Conservation (phyloP, 2,888 invertebrate species). For the Cyaniris semiargus region DNA sequence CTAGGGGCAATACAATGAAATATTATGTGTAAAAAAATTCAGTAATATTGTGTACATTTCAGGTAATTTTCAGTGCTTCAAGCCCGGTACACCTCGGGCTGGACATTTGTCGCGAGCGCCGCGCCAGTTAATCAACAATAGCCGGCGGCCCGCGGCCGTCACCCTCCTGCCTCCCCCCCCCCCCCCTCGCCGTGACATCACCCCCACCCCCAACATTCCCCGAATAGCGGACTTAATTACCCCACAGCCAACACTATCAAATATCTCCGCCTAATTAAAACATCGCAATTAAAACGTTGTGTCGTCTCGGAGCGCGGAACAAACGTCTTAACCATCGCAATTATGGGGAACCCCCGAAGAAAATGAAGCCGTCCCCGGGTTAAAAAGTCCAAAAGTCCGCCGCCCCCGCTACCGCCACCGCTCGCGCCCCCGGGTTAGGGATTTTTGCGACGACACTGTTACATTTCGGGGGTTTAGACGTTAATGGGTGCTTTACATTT, state of each 20-base stretch:
- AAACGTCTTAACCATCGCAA: neutral
- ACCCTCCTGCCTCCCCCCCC: neutral
- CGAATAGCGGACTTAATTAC: conserved; percentile 27
- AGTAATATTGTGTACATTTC: neutral
- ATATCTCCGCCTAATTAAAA: conserved; percentile 21
- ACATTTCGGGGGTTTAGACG: conserved; percentile 24
- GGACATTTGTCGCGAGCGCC: conserved; percentile 37
- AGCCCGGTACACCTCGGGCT: conserved; percentile 39
- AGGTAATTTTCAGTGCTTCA: neutral
- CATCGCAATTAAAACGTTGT: conserved; percentile 3
- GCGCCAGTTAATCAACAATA: conserved; percentile 66
- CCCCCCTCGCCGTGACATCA: conserved; percentile 3
- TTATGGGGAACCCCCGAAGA: conserved; percentile 48
- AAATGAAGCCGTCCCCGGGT: conserved; percentile 77
- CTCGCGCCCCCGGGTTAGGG: conserved; percentile 51
- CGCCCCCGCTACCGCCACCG: neutral
- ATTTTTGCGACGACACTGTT: conserved; percentile 55
- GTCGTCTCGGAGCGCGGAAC: neutral
- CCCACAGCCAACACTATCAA: conserved; percentile 29
- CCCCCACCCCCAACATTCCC: conserved; percentile 5
- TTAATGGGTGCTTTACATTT: conserved; percentile 24
- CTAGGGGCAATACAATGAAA: too few relatives aligned
- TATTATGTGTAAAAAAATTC: too few relatives aligned
- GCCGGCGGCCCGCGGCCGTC: conserved; percentile 41
- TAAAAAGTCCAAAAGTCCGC: conserved; percentile 70